Evolutionary conservation across 2,888 invertebrate species (phyloP), one percentile per base, ranked within the genome.

Genomic region (Plagiodera versicolora): DNA sequence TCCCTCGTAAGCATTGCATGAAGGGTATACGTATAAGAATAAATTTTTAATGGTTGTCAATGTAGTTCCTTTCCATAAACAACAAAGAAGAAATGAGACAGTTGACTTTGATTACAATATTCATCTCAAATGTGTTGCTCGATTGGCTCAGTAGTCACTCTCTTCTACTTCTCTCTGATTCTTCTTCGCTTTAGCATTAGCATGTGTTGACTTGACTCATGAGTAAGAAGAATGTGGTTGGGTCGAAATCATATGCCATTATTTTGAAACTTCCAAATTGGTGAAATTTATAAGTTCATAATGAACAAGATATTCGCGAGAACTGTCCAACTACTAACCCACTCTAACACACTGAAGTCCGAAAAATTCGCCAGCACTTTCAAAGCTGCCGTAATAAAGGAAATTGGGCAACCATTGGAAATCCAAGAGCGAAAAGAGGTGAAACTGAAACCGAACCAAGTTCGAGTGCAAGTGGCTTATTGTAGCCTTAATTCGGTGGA

Each of bases 401-500:
- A 83, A 64, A 74, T 81, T 49, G 81, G 80, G 1, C 75, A 83
- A 68, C 83, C 84, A 0, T 71, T 87, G n/a, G 73, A 77, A 46
- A 78, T 87, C 32, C 80, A 82, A 72, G 81, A 82, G 63, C 77
- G 81, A 52, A 68, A 73, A 28, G 76, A 77, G 4, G 75, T 76
- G 55, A 78, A 79, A 66, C 70, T 85, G 10, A 76, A 81, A 56
- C 73, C 81, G n/a, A 80, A 80, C 48, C 70, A 88, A 86, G 85
- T 88, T n/a, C 76, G 87, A 58, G 82, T 89, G 11, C 82, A 84
- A 67, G 86, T 88, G 0, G 81, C 85, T 66, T 85, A 84, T 65
- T 86, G 87, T 70, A 86, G 87, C 56, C 80, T 89, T n/a, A 89
- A 89, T 77, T 83, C 84, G 49, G 81, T 84, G 0, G 89, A 89